Conservation (phyloP, 2,113 vertebrate genomes). For the Gymnarchus niloticus region DNA sequence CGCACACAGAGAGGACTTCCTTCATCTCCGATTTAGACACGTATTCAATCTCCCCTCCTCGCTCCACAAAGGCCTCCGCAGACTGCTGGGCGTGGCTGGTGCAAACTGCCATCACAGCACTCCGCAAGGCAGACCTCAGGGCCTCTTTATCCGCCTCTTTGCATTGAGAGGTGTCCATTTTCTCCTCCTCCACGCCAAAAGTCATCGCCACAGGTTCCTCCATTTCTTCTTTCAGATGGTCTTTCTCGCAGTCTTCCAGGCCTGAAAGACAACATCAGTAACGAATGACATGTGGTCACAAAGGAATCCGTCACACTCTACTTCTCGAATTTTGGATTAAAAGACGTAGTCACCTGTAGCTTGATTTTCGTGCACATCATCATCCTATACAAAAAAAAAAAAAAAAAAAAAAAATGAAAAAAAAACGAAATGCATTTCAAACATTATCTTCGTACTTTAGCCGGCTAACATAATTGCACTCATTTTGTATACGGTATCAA, state of each 20-base stretch:
- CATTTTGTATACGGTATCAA: not conserved
- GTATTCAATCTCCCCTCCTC: slow-evolving; percentile 59
- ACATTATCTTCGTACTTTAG: not conserved
- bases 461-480: not conserved
- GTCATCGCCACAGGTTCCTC: slow-evolving; percentile 59
- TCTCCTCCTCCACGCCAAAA: slow-evolving; percentile 60
- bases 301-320: not conserved
- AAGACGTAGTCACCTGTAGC: slow-evolving; percentile 47
- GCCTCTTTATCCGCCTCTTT: slow-evolving; percentile 63
- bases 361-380: slow-evolving; percentile 49
- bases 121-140: slow-evolving; percentile 60
- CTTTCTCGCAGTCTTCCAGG: slow-evolving; percentile 48
- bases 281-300: not conserved
- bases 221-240: slow-evolving; percentile 55
- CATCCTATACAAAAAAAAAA: slow-evolving; percentile 47
- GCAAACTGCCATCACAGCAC: slow-evolving; percentile 52
- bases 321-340: not conserved
- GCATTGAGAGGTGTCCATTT: slow-evolving; percentile 57
- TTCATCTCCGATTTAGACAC: slow-evolving; percentile 74
- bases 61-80: slow-evolving; percentile 33
- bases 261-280: not conserved
- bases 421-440: too few relatives aligned
- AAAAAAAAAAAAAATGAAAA: slow-evolving; percentile 16
- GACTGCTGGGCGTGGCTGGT: slow-evolving; percentile 46
- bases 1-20: slow-evolving; percentile 85